Base-by-base conservation (phyloP, 2,888 invertebrate genomes). In the Nysson spinosus region DNA sequence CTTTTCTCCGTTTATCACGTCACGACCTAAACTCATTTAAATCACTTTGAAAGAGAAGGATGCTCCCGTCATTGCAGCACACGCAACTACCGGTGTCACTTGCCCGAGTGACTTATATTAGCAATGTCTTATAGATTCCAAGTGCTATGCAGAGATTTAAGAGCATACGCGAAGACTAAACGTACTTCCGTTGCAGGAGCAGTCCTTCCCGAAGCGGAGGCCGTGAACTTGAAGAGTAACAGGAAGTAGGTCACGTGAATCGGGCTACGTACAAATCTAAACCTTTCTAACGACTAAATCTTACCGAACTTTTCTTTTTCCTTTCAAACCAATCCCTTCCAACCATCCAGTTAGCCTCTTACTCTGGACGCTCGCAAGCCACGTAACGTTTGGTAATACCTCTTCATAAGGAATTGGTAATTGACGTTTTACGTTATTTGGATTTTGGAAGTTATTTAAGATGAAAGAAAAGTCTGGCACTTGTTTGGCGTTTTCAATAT, bases 1-100 rank as follows among this genome's bases (percentile, higher is more conserved):
- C 71, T 62, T 60, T 72, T 54, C 65, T 66, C 63, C 62, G 56
- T 56, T 67, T 69, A 60, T 72, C 69, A 47, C 60, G 60, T 72
- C 63, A 66, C 63, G 69, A 60, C 62, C 60, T 62, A 54, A 50
- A 72, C 65, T 65, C 57, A 61, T 65, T 72, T 63, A 58, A 40
- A 39, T 47, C 64, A 68, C 52, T 62, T 72, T 54, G 54, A 70
- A 47, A 72, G 64, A 68, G n/a, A n/a, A n/a, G n/a, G n/a, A 57
- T 28, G 62, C 60, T 61, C 55, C 40, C 61, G 62, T 66, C 62
- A 49, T 70, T 67, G 54, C 56, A 51, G 43, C 11, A 68, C 68
- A 56, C 63, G 58, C 69, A 63, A 63, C 55, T 47, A 58, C 44
- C 63, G 60, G 68, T 60, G 63, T 60, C 68, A 63, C 68, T 69